Conservation (phyloP, 2,888 invertebrate genomes). For the Ellobium chinense region DNA sequence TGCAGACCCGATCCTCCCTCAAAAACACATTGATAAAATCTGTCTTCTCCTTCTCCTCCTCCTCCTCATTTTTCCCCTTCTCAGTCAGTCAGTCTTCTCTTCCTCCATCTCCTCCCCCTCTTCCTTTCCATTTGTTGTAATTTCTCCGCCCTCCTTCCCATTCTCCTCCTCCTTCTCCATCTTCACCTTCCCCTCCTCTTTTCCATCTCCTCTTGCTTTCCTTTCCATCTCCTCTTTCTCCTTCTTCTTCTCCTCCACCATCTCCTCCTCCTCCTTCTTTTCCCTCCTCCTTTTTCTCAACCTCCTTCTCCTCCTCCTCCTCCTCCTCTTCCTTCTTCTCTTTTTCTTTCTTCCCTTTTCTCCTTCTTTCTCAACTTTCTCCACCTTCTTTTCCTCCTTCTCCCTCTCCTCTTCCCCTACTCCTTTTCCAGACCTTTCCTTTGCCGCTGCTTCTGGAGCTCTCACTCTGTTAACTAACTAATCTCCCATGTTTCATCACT, state of each 20-base stretch:
- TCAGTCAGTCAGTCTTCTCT: not conserved
- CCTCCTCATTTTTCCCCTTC: not conserved
- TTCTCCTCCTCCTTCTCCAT: not conserved
- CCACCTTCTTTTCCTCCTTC: not conserved
- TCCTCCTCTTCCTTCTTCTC: not conserved
- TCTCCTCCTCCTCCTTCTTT: not conserved
- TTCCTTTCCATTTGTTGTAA: too few species aligned
- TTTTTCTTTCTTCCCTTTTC: not conserved
- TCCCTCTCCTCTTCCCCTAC: not conserved
- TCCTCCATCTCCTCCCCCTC: not conserved
- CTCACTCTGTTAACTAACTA: not conserved
- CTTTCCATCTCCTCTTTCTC: not conserved
- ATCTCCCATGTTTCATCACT: not conserved
- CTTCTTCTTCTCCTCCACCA: not conserved
- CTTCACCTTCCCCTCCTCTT: not conserved
- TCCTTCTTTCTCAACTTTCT: not conserved
- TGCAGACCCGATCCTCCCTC: not conserved
- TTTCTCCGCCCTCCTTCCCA: not conserved
- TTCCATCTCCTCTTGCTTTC: too few species aligned
- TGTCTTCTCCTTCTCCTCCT: too few species aligned
- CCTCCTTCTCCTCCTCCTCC: not conserved
- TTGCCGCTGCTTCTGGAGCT: not conserved
- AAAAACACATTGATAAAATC: not conserved
- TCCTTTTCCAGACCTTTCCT: not conserved
- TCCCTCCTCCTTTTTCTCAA: not conserved